phyloP scores from a whole-genome alignment of 2,113 vertebrate genomes.

The Neogobius melanostomus region DNA sequence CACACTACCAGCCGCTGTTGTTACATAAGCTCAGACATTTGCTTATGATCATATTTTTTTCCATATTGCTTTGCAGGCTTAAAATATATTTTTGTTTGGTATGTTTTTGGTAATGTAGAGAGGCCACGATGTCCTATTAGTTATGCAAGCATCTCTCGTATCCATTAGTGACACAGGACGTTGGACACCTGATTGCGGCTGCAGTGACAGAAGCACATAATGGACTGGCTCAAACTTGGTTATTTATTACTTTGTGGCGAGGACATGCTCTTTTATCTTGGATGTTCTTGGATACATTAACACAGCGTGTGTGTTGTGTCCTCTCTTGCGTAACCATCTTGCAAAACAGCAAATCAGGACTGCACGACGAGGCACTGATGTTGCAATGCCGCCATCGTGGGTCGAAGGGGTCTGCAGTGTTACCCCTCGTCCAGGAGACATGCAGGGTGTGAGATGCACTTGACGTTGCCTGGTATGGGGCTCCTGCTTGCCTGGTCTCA shows the following conservation, averaged over 20 bases:
- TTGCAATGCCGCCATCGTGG: slow-evolving; percentile 21
- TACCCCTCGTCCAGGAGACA: slow-evolving; percentile 57
- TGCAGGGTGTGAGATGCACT: slow-evolving; percentile 50
- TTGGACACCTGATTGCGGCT: background rate
- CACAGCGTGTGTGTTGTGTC: background rate
- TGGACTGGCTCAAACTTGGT: slow-evolving; percentile 4
- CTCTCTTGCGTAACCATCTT: background rate
- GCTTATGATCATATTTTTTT: background rate
- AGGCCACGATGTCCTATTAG: background rate
- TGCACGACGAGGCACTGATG: slow-evolving; percentile 30
- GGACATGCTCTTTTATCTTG: background rate
- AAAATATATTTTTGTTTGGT: background rate
- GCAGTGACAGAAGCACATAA: background rate
- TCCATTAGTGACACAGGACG: slow-evolving; percentile 2
- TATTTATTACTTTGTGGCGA: background rate
- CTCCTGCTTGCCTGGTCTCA: slow-evolving; percentile 29
- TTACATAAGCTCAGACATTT: background rate
- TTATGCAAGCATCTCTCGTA: background rate
- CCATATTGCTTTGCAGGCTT: background rate
- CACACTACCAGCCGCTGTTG: background rate
- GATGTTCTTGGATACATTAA: background rate
- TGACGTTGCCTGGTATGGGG: slow-evolving; percentile 61
- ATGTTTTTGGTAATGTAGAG: background rate
- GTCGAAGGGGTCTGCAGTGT: slow-evolving; percentile 54
- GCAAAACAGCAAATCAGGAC: slow-evolving; percentile 34